Evolutionary conservation across 2,797 vertebrate genomes (phyloP).

Genomic region (Chelonia mydas): DNA sequence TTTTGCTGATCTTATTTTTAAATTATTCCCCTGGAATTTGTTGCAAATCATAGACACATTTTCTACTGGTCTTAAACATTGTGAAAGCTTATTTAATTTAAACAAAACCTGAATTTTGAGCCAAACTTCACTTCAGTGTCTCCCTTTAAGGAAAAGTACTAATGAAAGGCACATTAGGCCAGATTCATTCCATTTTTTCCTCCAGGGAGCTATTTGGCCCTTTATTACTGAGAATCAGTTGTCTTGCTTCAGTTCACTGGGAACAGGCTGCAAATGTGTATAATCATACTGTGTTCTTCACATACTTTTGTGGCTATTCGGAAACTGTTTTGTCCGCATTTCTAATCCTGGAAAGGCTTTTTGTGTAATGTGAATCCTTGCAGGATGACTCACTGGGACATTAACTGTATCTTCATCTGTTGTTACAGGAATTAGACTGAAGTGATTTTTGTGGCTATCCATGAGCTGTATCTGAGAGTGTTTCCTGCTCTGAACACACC

Average conservation of each 20-base stretch:
- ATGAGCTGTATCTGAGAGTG: conserved; percentile 40
- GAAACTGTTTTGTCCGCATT: conserved; percentile 63
- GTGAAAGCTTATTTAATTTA: conserved; percentile 68
- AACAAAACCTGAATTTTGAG: conserved; percentile 64
- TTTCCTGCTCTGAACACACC: conserved; percentile 67
- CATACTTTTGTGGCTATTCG: conserved; percentile 68
- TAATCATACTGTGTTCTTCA: conserved; percentile 52
- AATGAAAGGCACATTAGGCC: conserved; percentile 60
- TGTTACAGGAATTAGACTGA: conserved; percentile 73
- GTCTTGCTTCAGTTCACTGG: conserved; percentile 63
- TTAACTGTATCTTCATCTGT: conserved; percentile 76
- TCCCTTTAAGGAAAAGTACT: conserved; percentile 63
- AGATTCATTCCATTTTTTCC: conserved; percentile 51
- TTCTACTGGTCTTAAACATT: conserved; percentile 72
- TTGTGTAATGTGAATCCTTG: conserved; percentile 64
- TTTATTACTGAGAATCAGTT: conserved; percentile 43
- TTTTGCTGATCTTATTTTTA: conserved; percentile 36
- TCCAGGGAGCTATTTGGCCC: conserved; percentile 37
- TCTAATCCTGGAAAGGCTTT: conserved; percentile 55
- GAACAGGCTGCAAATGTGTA: conserved; percentile 55
- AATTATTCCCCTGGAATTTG: conserved; percentile 50
- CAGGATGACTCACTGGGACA: conserved; percentile 66
- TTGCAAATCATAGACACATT: conserved; percentile 62
- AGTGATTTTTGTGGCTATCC: conserved; percentile 22
- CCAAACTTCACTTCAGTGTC: conserved; percentile 60